Evolutionary conservation across 2,113 vertebrate species (phyloP).

Genomic region (Aramus guarauna): DNA sequence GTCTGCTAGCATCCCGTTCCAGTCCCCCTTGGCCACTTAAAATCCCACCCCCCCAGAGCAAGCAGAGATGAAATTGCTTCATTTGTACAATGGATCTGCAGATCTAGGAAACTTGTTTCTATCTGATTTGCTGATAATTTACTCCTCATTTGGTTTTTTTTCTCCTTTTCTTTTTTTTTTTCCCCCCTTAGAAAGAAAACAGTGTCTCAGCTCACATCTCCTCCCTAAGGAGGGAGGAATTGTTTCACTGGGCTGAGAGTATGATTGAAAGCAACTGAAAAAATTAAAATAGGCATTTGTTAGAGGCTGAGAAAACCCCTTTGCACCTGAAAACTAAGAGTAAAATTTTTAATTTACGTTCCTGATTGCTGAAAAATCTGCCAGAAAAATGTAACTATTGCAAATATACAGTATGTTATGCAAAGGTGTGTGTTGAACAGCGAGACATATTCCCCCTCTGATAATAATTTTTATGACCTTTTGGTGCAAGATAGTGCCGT

Average conservation of each 20-base stretch:
- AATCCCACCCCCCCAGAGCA: slow-evolving; percentile 54
- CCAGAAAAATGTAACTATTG: neutral
- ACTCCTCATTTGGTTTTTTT: slow-evolving; percentile 63
- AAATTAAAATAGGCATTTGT: slow-evolving; percentile 35
- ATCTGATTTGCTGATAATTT: slow-evolving; percentile 75
- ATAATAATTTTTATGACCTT: slow-evolving; percentile 68
- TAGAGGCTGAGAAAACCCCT: slow-evolving; percentile 6
- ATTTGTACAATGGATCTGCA: slow-evolving; percentile 72
- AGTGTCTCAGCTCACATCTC: slow-evolving; percentile 8
- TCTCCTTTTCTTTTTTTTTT: neutral
- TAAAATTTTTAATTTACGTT: neutral
- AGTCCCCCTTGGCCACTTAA: slow-evolving; percentile 74
- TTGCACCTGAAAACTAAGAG: slow-evolving; percentile 24
- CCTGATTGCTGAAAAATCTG: slow-evolving; percentile 31
- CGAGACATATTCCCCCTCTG: slow-evolving; percentile 39
- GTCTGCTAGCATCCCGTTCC: slow-evolving; percentile 64
- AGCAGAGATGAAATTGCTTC: slow-evolving; percentile 71
- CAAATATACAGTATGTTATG: neutral
- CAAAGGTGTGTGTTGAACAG: slow-evolving; percentile 50
- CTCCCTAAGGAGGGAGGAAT: slow-evolving; percentile 43
- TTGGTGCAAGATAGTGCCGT: slow-evolving; percentile 68
- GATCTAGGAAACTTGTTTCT: slow-evolving; percentile 73
- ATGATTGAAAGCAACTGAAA: slow-evolving; percentile 49
- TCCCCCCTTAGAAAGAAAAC: neutral
- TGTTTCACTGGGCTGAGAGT: neutral